Evolutionary conservation across 2,888 invertebrate species (phyloP), one percentile per base, ranked within the genome.

Genomic region (Tipula confusa): DNA sequence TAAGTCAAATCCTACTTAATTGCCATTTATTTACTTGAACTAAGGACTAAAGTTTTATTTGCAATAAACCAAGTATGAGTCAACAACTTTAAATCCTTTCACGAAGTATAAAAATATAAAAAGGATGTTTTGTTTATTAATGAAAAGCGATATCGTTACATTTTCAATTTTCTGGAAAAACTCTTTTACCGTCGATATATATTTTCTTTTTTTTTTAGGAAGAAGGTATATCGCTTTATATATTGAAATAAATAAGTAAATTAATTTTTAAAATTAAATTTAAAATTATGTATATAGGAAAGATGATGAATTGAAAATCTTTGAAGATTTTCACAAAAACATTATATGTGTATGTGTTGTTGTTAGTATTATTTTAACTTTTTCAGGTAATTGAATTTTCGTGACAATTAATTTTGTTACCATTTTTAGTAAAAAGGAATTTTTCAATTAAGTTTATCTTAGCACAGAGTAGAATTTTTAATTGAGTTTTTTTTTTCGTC

Each of bases 271-370:
- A 64, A 64, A 64, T 64, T 24, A 64, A 64, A 9, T 24, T 64
- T 64, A 11, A 38, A 13, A 13, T 38, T 38, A 13, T n/a, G 11
- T 38, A 13, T 38, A 24, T 24, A 64, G 9, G 24, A 7, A 24
- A 64, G 64, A 64, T 64, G 64, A 64, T 64, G 64, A 64, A 64
- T 64, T 64, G 64, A 64, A 64, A 64, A 64, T 64, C 64, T 64
- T 64, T 64, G 64, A 64, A 64, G 64, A 64, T 64, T 24, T 24
- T 64, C 0, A 64, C 24, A 64, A 64, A 18, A 43, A 43, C 5
- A 36, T 0, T 38, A n/a, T 38, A n/a, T 36, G 43, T 43, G 24
- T 64, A 24, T 24, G 24, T 64, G 64, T 64, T 64, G 64, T 64
- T 64, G 64, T 64, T 64, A 24, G 18, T 64, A 64, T 64, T 24